These are phyloP conservation scores for Echinometra lucunter DNA, from an alignment of 53 echinoderm and acorn worm genomes.

Conservation along the genomic window DNA sequence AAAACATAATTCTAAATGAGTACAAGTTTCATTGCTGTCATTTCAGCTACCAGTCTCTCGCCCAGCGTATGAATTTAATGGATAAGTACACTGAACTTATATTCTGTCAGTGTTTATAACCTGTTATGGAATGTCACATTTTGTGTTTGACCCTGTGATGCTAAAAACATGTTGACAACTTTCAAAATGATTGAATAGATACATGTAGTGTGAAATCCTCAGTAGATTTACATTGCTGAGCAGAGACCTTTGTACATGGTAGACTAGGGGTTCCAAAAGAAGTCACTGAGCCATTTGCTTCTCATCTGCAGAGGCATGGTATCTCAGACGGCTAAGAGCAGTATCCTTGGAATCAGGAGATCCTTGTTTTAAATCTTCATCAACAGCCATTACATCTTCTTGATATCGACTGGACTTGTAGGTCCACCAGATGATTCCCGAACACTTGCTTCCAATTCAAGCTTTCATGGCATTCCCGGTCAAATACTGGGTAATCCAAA, in stretches of 20 bases:
- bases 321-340: background rate
- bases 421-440: background rate
- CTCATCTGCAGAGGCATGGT: background rate
- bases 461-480: background rate
- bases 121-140: background rate
- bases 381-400: background rate
- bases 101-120: background rate
- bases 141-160: background rate
- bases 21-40: too few relatives aligned
- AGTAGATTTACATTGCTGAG: background rate
- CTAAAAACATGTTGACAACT: background rate
- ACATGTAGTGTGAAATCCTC: background rate
- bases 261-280: background rate
- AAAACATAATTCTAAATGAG: too few relatives aligned
- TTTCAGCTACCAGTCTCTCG: background rate
- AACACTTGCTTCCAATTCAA: background rate
- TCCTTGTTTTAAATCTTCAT: background rate
- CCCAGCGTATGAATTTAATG: background rate
- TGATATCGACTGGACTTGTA: background rate
- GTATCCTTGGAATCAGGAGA: background rate
- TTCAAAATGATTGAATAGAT: background rate
- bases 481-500: background rate
- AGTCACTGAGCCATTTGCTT: background rate
- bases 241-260: background rate
- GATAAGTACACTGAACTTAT: too few relatives aligned